Evolutionary conservation across 2,113 vertebrate genomes (phyloP).

Genomic region (Alectura lathami): DNA sequence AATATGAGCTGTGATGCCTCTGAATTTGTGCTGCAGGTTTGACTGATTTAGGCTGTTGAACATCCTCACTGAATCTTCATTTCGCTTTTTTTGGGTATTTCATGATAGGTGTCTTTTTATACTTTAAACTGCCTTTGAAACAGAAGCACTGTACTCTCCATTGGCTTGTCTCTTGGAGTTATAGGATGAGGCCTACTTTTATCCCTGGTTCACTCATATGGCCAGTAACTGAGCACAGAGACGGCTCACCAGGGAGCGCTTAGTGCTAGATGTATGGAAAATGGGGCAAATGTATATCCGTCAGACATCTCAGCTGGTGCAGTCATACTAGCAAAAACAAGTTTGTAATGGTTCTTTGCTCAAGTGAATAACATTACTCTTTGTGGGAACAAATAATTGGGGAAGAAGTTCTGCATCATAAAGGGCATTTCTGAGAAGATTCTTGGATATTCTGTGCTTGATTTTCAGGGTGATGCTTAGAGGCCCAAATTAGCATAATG

Average conservation of each 20-base stretch:
- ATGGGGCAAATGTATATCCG: background rate
- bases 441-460: background rate
- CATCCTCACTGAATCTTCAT: background rate
- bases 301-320: background rate
- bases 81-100: background rate
- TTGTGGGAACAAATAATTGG: background rate
- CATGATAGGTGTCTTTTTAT: background rate
- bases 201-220: accelerated
- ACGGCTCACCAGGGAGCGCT: background rate
- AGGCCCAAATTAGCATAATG: background rate
- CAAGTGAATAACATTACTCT: background rate
- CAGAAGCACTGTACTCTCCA: background rate
- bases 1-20: background rate
- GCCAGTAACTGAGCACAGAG: background rate
- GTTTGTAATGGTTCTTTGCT: background rate
- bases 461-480: constrained; percentile 20
- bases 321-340: background rate
- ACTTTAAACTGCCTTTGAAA: background rate
- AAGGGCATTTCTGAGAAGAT: background rate
- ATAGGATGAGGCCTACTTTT: background rate
- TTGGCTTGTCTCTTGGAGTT: background rate
- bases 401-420: background rate
- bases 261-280: background rate
- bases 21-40: background rate
- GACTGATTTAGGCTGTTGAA: background rate